A percentile compares a stretch with the other conserved stretches of the same genome.
Evolutionary conservation across 2,113 vertebrate species (phyloP).

Genomic region (Cryptoleucopteryx plumbea): DNA sequence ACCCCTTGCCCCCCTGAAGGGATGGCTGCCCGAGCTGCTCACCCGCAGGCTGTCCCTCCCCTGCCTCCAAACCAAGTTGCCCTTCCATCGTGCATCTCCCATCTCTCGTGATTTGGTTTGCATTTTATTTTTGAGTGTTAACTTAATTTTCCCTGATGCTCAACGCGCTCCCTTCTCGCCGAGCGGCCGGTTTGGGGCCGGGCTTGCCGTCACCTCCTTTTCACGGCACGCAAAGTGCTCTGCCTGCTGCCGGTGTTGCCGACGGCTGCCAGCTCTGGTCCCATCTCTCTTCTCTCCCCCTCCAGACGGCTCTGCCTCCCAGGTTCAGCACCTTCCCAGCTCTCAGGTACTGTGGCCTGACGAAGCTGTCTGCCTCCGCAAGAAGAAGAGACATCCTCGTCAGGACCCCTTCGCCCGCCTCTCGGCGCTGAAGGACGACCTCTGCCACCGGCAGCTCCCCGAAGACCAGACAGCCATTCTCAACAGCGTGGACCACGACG

Average conservation of each 20-base stretch:
- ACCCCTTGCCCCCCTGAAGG: not conserved
- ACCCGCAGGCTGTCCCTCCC: not conserved
- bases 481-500: constrained; percentile 88
- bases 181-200: not conserved
- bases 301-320: constrained; percentile 89
- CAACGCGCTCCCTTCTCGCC: not conserved
- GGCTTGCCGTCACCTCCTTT: not conserved
- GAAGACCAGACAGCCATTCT: constrained; percentile 95
- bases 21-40: not conserved
- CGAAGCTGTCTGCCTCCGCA: constrained; percentile 87
- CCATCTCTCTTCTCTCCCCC: constrained; percentile 1
- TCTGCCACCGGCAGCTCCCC: constrained; percentile 83
- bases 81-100: not conserved
- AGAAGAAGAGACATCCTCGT: constrained; percentile 88
- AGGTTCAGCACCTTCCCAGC: constrained; percentile 94
- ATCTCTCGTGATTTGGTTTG: not conserved
- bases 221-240: not conserved
- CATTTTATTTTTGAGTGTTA: not conserved
- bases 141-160: not conserved
- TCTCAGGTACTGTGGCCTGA: constrained; percentile 90
- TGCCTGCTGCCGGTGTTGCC: not conserved
- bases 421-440: constrained; percentile 82
- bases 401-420: constrained; percentile 90
- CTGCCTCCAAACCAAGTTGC: not conserved
- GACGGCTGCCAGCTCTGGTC: not conserved